Conservation (phyloP, 2,888 invertebrate genomes). For the Anaspis maculata region DNA sequence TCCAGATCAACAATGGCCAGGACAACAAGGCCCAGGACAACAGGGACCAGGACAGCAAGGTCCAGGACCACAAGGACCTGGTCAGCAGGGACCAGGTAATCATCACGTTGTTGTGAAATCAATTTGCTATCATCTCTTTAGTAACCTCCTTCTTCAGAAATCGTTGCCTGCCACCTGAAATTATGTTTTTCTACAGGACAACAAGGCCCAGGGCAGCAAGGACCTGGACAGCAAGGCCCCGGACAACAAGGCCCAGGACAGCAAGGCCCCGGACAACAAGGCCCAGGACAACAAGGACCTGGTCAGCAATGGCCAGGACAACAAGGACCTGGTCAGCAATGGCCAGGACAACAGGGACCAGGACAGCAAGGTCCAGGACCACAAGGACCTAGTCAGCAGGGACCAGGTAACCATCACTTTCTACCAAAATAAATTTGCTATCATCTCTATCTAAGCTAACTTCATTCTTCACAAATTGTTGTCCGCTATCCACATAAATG, state of each 20-base stretch:
- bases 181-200: too few species aligned
- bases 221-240: background rate
- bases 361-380: conserved; percentile 4
- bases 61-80: background rate
- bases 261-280: background rate
- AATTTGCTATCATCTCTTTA: too few species aligned
- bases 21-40: conserved; percentile 8
- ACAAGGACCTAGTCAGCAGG: conserved; percentile 6
- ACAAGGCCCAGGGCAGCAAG: conserved; percentile 7
- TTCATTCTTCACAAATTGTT: too few species aligned
- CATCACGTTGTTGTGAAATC: conserved; percentile 5
- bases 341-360: conserved; percentile 7
- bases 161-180: too few species aligned
- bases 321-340: conserved; percentile 9
- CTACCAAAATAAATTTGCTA: too few species aligned
- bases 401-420: too few species aligned
- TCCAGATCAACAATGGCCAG: conserved; percentile 41
- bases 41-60: background rate
- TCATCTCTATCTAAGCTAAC: too few species aligned
- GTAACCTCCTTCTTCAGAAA: too few species aligned
- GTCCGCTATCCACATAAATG: too few species aligned
- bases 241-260: background rate
- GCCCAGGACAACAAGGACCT: conserved; percentile 3
- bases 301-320: conserved; percentile 7
- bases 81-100: conserved; percentile 1